Evolutionary conservation across 2,888 invertebrate species (phyloP).

Genomic region (Drosophila anomelani): DNA sequence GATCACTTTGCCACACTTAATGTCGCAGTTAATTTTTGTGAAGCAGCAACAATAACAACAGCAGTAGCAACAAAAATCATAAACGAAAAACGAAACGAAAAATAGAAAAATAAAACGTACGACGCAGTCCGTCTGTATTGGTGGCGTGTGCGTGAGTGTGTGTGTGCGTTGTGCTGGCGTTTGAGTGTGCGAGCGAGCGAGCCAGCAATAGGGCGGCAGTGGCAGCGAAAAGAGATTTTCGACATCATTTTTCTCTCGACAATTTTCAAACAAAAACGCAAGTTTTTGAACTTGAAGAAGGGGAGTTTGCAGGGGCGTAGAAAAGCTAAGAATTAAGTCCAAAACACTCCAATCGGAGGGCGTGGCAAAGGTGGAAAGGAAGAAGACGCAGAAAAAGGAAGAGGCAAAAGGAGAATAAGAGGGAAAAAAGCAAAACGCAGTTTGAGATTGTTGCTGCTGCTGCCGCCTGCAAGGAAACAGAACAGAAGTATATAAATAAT

Average conservation of each 20-base stretch:
- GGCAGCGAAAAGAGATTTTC: conserved; percentile 41
- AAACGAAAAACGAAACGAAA: conserved; percentile 49
- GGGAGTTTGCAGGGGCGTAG: conserved; percentile 27
- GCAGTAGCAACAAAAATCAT: conserved; percentile 60
- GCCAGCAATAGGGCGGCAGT: conserved; percentile 66
- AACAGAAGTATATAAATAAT: conserved; percentile 22
- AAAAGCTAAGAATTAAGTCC: conserved; percentile 7
- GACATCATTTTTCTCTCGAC: conserved; percentile 17
- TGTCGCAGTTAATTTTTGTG: conserved; percentile 78
- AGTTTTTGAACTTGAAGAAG: conserved; percentile 20
- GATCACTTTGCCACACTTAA: conserved; percentile 56
- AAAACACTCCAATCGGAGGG: conserved; percentile 17
- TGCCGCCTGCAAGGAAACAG: conserved; percentile 62
- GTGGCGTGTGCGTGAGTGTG: conserved; percentile 58
- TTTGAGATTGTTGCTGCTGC: conserved; percentile 68
- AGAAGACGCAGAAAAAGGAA: background rate
- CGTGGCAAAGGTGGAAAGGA: conserved; percentile 35
- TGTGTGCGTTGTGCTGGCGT: conserved; percentile 29
- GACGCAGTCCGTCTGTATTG: conserved; percentile 60
- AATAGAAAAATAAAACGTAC: conserved; percentile 58
- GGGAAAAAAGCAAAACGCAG: conserved; percentile 60
- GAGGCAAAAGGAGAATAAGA: conserved; percentile 7
- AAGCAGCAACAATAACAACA: conserved; percentile 58
- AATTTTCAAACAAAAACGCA: conserved; percentile 63
- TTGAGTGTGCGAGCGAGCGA: conserved; percentile 61